These are phyloP conservation scores for Numida meleagris DNA, from an alignment of 2,113 vertebrate species.

Conservation along the genomic window DNA sequence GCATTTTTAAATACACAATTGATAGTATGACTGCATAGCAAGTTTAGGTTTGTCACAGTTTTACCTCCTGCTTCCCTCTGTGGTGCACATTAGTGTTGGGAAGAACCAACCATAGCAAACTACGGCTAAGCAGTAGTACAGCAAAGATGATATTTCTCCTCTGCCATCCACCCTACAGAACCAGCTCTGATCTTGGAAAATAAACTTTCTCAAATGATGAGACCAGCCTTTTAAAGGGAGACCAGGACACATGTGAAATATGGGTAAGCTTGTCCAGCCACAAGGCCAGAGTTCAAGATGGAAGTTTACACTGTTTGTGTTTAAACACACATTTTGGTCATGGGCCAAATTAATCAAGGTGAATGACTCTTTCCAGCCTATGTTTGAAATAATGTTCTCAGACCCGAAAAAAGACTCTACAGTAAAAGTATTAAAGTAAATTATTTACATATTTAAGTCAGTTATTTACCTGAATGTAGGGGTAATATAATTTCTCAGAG, in stretches of 20 bases:
- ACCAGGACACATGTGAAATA: background rate
- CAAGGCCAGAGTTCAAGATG: background rate
- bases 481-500: background rate
- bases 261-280: background rate
- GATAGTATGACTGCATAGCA: background rate
- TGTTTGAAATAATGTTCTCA: background rate
- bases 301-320: background rate
- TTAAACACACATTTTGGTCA: background rate
- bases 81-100: background rate
- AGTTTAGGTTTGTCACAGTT: background rate
- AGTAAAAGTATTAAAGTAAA: background rate
- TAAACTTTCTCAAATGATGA: background rate
- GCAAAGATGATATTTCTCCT: background rate
- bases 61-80: background rate
- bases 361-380: background rate
- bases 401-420: background rate
- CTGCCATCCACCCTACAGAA: background rate
- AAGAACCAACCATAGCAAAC: background rate
- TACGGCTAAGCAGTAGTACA: background rate
- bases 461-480: background rate
- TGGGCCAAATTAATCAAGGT: background rate
- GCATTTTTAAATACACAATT: background rate
- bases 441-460: background rate
- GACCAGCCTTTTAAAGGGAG: background rate
- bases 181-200: background rate